Percentiles rank a stretch among this genome's conserved stretches.
Evolutionary conservation across 92 coral and sea anemone genomes (phyloP).

Genomic region (Hydrozoanthus gracilis): DNA sequence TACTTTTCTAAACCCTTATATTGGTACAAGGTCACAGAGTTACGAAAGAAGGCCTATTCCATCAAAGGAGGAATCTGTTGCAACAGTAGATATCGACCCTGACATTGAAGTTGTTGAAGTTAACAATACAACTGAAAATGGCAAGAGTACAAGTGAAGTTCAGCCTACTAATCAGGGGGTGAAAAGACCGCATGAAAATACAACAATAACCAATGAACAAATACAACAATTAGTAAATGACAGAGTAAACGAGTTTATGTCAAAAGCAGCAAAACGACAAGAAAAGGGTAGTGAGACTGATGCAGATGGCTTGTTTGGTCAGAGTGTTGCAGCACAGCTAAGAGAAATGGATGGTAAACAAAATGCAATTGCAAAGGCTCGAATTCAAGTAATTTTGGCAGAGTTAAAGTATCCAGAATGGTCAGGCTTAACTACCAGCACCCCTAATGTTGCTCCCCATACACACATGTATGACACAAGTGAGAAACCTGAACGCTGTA

Average conservation of each 20-base stretch:
- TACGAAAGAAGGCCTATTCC: conserved; percentile 24
- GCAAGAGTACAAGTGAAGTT: conserved; percentile 5
- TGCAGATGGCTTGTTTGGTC: conserved; percentile 53
- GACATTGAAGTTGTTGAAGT: conserved; percentile 38
- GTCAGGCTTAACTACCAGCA: conserved; percentile 11
- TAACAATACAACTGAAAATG: conserved; percentile 23
- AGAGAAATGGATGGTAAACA: conserved; percentile 56
- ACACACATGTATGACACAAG: conserved; percentile 13
- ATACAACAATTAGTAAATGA: conserved; percentile 13
- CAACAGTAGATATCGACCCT: conserved; percentile 15
- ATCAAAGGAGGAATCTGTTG: conserved; percentile 20
- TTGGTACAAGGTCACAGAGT: conserved; percentile 46
- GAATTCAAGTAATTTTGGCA: conserved; percentile 57
- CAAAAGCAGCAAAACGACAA: conserved; percentile 31
- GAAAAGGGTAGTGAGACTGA: conserved; percentile 32
- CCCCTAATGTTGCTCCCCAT: not conserved
- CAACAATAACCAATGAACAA: conserved; percentile 13
- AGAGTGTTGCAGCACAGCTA: conserved; percentile 65
- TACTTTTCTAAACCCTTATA: conserved; percentile 42
- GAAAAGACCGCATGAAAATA: conserved; percentile 8
- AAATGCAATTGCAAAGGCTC: conserved; percentile 62
- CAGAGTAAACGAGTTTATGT: conserved; percentile 23
- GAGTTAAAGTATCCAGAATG: conserved; percentile 56
- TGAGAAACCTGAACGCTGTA: conserved; percentile 36
- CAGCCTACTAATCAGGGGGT: conserved; percentile 17